phyloP scores from a whole-genome alignment of 2,113 vertebrate species.

The Callaeas wilsoni region DNA sequence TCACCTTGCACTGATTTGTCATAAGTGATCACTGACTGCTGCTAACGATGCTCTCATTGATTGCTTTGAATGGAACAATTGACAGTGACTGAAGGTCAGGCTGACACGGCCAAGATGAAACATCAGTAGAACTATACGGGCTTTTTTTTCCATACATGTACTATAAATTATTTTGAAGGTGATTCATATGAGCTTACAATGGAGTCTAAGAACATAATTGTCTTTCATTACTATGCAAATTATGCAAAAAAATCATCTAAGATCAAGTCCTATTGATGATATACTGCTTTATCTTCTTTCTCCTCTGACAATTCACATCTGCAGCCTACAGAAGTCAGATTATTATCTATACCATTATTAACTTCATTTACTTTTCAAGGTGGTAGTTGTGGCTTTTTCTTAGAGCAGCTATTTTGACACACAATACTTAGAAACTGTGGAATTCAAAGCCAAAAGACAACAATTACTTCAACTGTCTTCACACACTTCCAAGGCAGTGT shows the following conservation, averaged over 20 bases:
- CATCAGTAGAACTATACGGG: background rate
- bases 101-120: background rate
- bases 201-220: constrained; percentile 29
- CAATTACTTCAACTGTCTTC: constrained; percentile 29
- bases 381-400: constrained; percentile 28
- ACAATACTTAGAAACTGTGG: background rate
- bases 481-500: background rate
- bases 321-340: constrained; percentile 59
- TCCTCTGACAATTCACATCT: constrained; percentile 61
- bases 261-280: constrained; percentile 65
- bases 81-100: constrained; percentile 41
- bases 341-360: constrained; percentile 69
- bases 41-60: constrained; percentile 39
- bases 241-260: constrained; percentile 54
- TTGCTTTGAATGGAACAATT: background rate
- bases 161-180: constrained; percentile 40
- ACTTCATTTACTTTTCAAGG: constrained; percentile 27
- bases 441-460: constrained; percentile 12
- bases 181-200: constrained; percentile 45
- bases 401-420: constrained; percentile 14
- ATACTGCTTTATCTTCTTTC: constrained; percentile 64
- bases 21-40: background rate
- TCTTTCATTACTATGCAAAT: constrained; percentile 73
- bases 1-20: background rate
- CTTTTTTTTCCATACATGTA: background rate